Conservation (phyloP, 2,888 invertebrate species). For the Pseudanteris insignis region DNA sequence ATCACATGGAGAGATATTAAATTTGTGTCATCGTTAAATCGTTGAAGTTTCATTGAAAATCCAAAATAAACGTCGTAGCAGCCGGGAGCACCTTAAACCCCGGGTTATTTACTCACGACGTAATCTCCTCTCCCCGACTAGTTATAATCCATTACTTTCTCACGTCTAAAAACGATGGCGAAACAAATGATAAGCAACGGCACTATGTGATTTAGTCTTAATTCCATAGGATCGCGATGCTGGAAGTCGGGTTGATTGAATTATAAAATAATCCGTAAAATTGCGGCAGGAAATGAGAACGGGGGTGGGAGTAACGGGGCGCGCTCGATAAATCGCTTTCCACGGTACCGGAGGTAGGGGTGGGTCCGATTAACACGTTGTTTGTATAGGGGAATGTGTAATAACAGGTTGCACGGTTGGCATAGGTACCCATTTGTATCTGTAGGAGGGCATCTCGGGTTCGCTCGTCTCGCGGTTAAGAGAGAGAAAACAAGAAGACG, state of each 20-base stretch:
- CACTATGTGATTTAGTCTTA: slow-evolving; percentile 19
- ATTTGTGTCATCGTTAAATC: too few species aligned
- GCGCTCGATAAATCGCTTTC: slow-evolving; percentile 50
- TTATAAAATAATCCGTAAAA: slow-evolving; percentile 40
- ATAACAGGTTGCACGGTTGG: slow-evolving; percentile 65
- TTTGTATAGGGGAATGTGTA: slow-evolving; percentile 67
- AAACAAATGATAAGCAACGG: slow-evolving; percentile 25
- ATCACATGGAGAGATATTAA: too few species aligned
- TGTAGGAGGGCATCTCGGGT: slow-evolving; percentile 60
- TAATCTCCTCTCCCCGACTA: slow-evolving; percentile 21
- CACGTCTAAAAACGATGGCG: slow-evolving; percentile 18
- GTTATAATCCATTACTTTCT: slow-evolving; percentile 32
- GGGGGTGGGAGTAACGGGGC: slow-evolving; percentile 1
- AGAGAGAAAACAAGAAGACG: slow-evolving; percentile 43
- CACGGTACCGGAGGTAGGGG: slow-evolving; percentile 47
- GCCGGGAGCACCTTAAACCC: slow-evolving; percentile 20
- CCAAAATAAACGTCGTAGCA: slow-evolving; percentile 13
- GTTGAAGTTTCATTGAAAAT: slow-evolving; percentile 23
- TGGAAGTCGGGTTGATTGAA: slow-evolving; percentile 32
- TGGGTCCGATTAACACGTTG: slow-evolving; percentile 66
- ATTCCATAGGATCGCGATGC: slow-evolving; percentile 16
- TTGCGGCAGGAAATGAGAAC: slow-evolving; percentile 25
- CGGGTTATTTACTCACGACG: slow-evolving; percentile 16
- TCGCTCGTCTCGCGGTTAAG: slow-evolving; percentile 49
- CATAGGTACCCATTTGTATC: slow-evolving; percentile 63